Evolutionary conservation across 2,113 vertebrate genomes (phyloP).

Genomic region (Leptobrachium leishanense): DNA sequence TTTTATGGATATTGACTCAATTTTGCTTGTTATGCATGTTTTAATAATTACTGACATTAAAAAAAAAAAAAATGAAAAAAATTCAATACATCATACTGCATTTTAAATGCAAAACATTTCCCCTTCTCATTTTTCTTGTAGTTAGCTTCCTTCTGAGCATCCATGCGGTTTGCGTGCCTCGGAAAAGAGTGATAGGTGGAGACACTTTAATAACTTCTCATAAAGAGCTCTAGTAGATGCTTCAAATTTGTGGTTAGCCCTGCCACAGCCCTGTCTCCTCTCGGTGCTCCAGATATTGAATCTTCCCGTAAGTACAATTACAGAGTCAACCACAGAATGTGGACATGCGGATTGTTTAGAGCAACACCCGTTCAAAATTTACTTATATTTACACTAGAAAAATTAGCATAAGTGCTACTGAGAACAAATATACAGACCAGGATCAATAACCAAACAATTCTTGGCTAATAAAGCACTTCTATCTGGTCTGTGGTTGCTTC

Average conservation of each 20-base stretch:
- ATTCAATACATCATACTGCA: slow-evolving; percentile 42
- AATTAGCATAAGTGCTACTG: slow-evolving; percentile 98
- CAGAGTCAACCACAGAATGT: slow-evolving; percentile 92
- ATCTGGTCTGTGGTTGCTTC: slow-evolving; percentile 86
- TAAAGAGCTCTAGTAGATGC: slow-evolving; percentile 75
- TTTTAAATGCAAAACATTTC: slow-evolving; percentile 65
- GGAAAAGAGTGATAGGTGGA: slow-evolving; percentile 66
- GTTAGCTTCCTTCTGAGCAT: slow-evolving; percentile 62
- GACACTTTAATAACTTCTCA: slow-evolving; percentile 73
- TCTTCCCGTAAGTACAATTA: slow-evolving; percentile 99
- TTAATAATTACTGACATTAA: background rate
- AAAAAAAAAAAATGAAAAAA: background rate
- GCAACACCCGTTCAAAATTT: slow-evolving; percentile 97
- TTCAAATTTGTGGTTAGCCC: slow-evolving; percentile 81
- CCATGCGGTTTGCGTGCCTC: slow-evolving; percentile 72
- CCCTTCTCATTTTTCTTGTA: slow-evolving; percentile 55
- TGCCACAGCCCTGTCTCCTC: slow-evolving; percentile 87
- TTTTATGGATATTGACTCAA: background rate
- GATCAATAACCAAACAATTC: slow-evolving; percentile 97
- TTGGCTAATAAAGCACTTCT: slow-evolving; percentile 99
- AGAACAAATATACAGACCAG: slow-evolving; percentile 94
- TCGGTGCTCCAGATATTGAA: slow-evolving; percentile 95
- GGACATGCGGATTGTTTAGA: slow-evolving; percentile 93
- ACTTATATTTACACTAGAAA: slow-evolving; percentile 99
- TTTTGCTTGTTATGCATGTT: background rate